These are phyloP conservation scores for Phlogophora meticulosa DNA, from an alignment of 2,888 invertebrate species.

Conservation along the genomic window DNA sequence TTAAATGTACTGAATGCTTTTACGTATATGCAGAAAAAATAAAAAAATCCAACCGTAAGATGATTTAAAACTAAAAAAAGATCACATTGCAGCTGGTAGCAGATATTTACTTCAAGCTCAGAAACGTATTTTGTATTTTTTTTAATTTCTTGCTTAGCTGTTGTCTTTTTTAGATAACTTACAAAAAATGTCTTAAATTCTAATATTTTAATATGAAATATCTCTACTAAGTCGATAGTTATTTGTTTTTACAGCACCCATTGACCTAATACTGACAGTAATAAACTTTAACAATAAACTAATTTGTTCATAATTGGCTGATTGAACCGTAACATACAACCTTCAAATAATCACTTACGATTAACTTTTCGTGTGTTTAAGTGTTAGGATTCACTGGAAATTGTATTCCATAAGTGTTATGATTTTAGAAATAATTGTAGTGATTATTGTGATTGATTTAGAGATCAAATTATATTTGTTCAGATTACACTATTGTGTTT, in stretches of 20 bases:
- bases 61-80: too few relatives aligned
- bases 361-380: conserved; percentile 38
- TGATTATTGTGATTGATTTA: conserved; percentile 10
- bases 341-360: conserved; percentile 52
- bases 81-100: too few relatives aligned
- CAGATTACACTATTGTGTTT: too few relatives aligned
- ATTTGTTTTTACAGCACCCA: conserved; percentile 1
- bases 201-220: too few relatives aligned
- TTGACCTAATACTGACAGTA: conserved; percentile 41
- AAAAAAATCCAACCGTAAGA: too few relatives aligned
- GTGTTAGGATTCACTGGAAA: conserved; percentile 36
- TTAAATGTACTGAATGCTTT: too few relatives aligned
- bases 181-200: too few relatives aligned
- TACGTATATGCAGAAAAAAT: too few relatives aligned
- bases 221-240: background rate
- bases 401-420: conserved; percentile 14
- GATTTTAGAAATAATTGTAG: conserved; percentile 17
- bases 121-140: too few relatives aligned
- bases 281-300: conserved; percentile 23
- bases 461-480: conserved; percentile 6
- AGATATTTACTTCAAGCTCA: too few relatives aligned
- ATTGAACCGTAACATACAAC: conserved; percentile 25
- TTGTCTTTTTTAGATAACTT: too few relatives aligned
- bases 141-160: too few relatives aligned
- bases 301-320: conserved; percentile 33